Percentiles rank a stretch among this genome's conserved stretches.
Conservation (phyloP, 1,140 invertebrate genomes). For the Calycopis cecrops region DNA sequence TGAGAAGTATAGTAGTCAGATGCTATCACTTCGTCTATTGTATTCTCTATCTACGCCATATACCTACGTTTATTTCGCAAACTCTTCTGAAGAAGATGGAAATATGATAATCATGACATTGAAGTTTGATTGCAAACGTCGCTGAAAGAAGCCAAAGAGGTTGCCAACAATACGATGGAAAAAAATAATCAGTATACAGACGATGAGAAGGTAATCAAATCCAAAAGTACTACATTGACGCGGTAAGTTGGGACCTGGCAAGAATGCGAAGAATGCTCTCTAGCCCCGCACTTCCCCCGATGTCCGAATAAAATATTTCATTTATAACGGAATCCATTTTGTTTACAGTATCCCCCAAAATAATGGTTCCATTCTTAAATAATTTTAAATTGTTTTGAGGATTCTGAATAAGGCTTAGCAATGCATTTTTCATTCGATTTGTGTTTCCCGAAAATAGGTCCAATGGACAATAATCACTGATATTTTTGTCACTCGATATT, state of each 20-base stretch:
- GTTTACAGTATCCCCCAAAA: constrained; percentile 72
- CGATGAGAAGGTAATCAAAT: constrained; percentile 54
- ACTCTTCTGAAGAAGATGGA: too few relatives aligned
- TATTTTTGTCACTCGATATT: constrained; percentile 15
- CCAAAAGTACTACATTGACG: too few relatives aligned
- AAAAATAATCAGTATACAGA: constrained; percentile 33
- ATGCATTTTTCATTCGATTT: constrained; percentile 77
- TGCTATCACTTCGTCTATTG: too few relatives aligned
- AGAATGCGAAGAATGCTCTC: too few relatives aligned
- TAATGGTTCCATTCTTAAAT: constrained; percentile 77
- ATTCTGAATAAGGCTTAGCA: constrained; percentile 76
- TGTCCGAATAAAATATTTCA: constrained; percentile 31
- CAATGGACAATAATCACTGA: constrained; percentile 82
- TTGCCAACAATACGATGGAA: constrained; percentile 48
- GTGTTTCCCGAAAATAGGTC: constrained; percentile 81
- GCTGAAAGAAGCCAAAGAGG: constrained; percentile 49
- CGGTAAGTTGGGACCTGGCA: too few relatives aligned
- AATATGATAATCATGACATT: too few relatives aligned
- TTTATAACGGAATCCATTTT: background rate
- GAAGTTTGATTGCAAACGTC: constrained; percentile 54
- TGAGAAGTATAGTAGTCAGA: too few relatives aligned
- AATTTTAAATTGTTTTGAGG: constrained; percentile 86
- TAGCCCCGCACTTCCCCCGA: too few relatives aligned
- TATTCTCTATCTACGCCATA: too few relatives aligned
- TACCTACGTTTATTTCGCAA: too few relatives aligned